These are phyloP conservation scores for Pogonognathellus flavescens DNA, from an alignment of 1,140 invertebrate species.

Conservation along the genomic window DNA sequence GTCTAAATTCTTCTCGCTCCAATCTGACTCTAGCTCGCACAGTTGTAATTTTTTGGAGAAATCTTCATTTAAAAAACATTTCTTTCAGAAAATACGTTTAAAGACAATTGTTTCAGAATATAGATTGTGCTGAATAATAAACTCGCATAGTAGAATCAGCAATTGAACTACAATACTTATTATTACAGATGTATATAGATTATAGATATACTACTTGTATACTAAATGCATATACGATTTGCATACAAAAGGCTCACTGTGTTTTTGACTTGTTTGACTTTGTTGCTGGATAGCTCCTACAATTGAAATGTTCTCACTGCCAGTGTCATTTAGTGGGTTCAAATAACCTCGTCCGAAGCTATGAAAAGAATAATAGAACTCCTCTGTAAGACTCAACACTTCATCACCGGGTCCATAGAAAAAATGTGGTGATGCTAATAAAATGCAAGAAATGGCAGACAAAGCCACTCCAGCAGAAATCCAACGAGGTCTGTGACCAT, in stretches of 20 bases:
- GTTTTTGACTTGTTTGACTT: background rate
- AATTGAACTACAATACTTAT: too few relatives aligned
- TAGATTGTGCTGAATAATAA: background rate
- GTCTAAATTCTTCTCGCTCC: constrained; percentile 12
- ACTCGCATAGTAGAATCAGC: too few relatives aligned
- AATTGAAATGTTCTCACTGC: background rate
- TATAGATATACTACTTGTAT: too few relatives aligned
- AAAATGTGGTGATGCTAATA: constrained; percentile 79
- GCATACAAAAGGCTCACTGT: background rate
- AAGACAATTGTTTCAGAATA: background rate
- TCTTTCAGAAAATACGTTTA: background rate
- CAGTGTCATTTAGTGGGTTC: too few relatives aligned
- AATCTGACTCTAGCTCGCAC: background rate
- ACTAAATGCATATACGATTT: background rate
- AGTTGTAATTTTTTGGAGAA: background rate
- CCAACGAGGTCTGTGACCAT: constrained; percentile 72
- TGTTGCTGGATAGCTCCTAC: background rate
- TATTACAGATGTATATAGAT: too few relatives aligned
- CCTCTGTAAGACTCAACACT: constrained; percentile 71
- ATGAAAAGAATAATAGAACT: constrained; percentile 62
- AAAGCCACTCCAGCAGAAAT: constrained; percentile 67
- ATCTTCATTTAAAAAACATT: background rate
- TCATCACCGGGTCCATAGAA: constrained; percentile 77
- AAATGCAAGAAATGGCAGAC: constrained; percentile 73
- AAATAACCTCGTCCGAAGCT: background rate